phyloP scores from a whole-genome alignment of 2,113 vertebrate species.

The Toxotes chatareus region DNA sequence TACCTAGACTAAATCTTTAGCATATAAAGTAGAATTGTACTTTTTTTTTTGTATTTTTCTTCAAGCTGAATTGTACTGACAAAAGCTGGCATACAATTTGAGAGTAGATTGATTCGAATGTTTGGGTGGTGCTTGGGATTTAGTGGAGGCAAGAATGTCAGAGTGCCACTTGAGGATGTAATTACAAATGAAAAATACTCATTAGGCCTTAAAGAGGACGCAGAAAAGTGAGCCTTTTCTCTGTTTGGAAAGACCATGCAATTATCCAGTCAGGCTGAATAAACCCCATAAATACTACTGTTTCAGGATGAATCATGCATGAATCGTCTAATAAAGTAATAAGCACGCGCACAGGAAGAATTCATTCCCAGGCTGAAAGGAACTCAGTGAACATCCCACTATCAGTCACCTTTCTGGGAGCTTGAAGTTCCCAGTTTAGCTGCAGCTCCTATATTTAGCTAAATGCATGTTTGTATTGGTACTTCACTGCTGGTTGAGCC shows the following conservation, averaged over 20 bases:
- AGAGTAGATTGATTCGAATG: slow-evolving; percentile 61
- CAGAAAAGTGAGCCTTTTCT: slow-evolving; percentile 47
- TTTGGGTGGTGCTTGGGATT: slow-evolving; percentile 57
- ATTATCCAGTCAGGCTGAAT: slow-evolving; percentile 56
- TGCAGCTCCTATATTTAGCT: slow-evolving; percentile 34
- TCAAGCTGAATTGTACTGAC: slow-evolving; percentile 63
- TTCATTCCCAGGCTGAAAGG: slow-evolving; percentile 24
- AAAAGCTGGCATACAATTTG: slow-evolving; percentile 65
- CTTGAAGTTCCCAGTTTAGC: slow-evolving; percentile 7
- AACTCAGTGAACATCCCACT: slow-evolving; percentile 21
- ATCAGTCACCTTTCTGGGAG: slow-evolving; percentile 3
- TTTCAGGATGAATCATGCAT: slow-evolving; percentile 59
- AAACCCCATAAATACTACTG: slow-evolving; percentile 42
- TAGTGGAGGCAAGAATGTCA: slow-evolving; percentile 47
- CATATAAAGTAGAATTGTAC: slow-evolving; percentile 82
- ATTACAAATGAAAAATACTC: slow-evolving; percentile 74
- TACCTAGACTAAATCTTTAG: slow-evolving; percentile 83
- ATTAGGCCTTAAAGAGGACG: slow-evolving; percentile 50
- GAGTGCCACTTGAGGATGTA: slow-evolving; percentile 61
- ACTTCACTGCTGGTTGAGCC: slow-evolving; percentile 32
- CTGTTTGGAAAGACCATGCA: slow-evolving; percentile 59
- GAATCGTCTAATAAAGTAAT: slow-evolving; percentile 59
- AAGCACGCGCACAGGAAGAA: slow-evolving; percentile 10
- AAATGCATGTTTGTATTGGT: slow-evolving; percentile 30
- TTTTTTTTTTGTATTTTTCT: slow-evolving; percentile 43